phyloP scores from a whole-genome alignment of 2,113 vertebrate genomes.

The Gavialis gangeticus region DNA sequence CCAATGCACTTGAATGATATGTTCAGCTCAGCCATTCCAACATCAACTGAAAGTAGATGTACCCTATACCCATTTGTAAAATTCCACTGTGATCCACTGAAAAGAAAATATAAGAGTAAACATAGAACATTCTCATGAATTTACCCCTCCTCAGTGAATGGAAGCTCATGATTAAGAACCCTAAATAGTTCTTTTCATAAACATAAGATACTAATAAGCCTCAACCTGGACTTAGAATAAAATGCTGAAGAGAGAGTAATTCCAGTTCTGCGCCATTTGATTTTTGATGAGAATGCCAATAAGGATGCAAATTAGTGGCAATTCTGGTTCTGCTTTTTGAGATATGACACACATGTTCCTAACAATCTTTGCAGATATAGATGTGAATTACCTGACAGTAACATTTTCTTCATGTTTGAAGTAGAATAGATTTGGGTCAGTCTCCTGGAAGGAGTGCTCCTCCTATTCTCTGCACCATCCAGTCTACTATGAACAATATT shows the following conservation, averaged over 20 bases:
- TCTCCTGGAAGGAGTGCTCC: not conserved
- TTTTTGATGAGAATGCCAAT: not conserved
- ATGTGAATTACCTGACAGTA: not conserved
- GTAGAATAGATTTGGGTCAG: not conserved
- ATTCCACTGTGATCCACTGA: not conserved
- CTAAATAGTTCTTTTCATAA: not conserved
- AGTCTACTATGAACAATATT: not conserved
- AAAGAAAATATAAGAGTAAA: not conserved
- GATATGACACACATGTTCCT: not conserved
- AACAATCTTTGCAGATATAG: not conserved
- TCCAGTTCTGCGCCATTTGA: fast-evolving
- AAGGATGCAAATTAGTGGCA: not conserved
- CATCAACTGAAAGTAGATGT: too few species aligned
- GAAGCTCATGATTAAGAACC: not conserved
- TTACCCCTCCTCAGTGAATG: not conserved
- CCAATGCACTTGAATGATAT: not conserved
- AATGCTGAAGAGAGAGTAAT: not conserved
- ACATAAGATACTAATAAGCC: not conserved
- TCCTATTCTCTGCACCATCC: not conserved
- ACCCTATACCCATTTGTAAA: not conserved
- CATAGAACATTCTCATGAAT: not conserved
- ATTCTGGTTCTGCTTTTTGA: not conserved
- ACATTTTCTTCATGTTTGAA: not conserved
- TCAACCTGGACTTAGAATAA: not conserved
- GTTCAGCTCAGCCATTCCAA: not conserved